Conservation (phyloP, 2,888 invertebrate genomes). For the Andricus quercusramuli region DNA sequence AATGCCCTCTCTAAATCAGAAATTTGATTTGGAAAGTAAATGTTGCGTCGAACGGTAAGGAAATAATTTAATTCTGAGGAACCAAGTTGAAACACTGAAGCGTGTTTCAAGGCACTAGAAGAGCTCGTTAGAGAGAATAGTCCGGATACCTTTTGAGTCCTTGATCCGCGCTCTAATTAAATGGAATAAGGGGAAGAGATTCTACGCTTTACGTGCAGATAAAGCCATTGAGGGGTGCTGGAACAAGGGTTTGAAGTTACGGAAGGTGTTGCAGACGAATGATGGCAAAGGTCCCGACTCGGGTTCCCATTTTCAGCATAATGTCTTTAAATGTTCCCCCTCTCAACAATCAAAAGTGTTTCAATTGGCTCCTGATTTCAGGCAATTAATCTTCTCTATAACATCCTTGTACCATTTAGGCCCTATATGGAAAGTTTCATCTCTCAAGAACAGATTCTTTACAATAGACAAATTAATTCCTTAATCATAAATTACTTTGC, state of each 20-base stretch:
- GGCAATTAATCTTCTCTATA: constrained; percentile 6
- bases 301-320: constrained; percentile 13
- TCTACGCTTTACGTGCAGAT: constrained; percentile 46
- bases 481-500: too few relatives aligned
- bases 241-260: constrained; percentile 31
- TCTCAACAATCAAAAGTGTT: not conserved
- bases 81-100: constrained; percentile 11
- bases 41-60: not conserved
- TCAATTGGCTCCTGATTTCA: constrained; percentile 13
- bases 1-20: not conserved
- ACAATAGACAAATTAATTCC: too few relatives aligned
- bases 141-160: constrained; percentile 50
- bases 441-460: not conserved
- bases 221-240: constrained; percentile 2
- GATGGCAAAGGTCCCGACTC: constrained; percentile 7
- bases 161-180: constrained; percentile 59
- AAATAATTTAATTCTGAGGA: constrained; percentile 21
- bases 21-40: not conserved
- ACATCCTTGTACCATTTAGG: not conserved
- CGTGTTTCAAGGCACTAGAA: constrained; percentile 15
- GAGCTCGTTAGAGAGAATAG: constrained; percentile 36
- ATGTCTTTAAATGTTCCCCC: constrained; percentile 7
- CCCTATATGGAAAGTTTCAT: not conserved
- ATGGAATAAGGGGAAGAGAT: constrained; percentile 48
- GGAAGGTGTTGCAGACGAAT: constrained; percentile 25